Percentiles rank a stretch among this genome's conserved stretches.
These are phyloP conservation scores for Bos indicus DNA, from an alignment of 2,113 vertebrate species.

Conservation along the genomic window DNA sequence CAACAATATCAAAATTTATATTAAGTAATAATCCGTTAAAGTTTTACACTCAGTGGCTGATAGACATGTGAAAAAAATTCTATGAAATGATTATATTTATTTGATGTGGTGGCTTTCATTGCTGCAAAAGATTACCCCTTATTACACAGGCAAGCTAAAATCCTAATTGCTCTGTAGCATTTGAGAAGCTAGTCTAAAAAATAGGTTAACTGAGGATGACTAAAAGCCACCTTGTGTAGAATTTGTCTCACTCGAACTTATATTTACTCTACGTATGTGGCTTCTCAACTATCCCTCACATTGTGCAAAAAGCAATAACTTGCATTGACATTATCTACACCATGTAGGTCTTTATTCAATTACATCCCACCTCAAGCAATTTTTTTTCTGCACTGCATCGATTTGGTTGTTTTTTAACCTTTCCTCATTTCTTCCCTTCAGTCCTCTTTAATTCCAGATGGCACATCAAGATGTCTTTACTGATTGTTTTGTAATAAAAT, in stretches of 20 bases:
- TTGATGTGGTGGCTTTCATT: background rate
- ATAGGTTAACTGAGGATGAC: background rate
- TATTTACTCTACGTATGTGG: background rate
- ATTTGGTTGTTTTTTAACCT: slow-evolving; percentile 62
- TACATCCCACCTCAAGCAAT: slow-evolving; percentile 45
- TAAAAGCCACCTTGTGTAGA: background rate
- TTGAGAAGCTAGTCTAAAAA: background rate
- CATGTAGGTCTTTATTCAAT: slow-evolving; percentile 61
- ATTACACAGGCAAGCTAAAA: background rate
- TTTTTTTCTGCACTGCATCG: slow-evolving; percentile 37
- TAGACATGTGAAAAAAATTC: background rate
- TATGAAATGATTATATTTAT: background rate
- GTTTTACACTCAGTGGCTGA: background rate
- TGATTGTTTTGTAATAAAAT: slow-evolving; percentile 60
- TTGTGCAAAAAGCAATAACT: slow-evolving; percentile 60
- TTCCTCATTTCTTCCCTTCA: slow-evolving; percentile 52
- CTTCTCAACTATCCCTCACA: background rate
- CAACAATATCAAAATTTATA: background rate
- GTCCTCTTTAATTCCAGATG: slow-evolving; percentile 57
- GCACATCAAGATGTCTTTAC: slow-evolving; percentile 29
- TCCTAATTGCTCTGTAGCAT: background rate
- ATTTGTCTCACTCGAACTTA: background rate
- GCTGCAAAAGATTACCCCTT: background rate
- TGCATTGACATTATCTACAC: slow-evolving; percentile 64
- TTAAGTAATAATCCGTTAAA: background rate